A percentile compares a stretch with the other conserved stretches of the same genome.
Conservation (phyloP, 2,888 invertebrate species). For the Thecophora atra region DNA sequence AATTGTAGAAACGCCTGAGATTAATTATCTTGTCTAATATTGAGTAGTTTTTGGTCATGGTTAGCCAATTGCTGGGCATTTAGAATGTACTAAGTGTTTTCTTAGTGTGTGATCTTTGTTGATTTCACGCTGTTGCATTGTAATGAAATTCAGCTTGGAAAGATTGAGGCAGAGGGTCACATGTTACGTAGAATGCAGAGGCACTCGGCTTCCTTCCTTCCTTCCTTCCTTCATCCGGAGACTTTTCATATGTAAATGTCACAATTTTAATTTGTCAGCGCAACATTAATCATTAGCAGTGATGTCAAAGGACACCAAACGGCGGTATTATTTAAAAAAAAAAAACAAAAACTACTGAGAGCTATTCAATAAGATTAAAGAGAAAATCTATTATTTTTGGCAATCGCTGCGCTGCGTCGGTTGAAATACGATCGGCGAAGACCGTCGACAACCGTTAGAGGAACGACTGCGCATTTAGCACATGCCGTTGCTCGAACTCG, state of each 20-base stretch:
- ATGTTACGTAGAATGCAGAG: not conserved
- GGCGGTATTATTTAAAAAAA: not conserved
- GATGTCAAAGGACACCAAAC: slow-evolving; percentile 8
- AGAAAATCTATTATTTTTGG: slow-evolving; percentile 19
- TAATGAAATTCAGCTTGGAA: not conserved
- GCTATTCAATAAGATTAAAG: slow-evolving; percentile 40
- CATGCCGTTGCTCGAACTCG: slow-evolving; percentile 42
- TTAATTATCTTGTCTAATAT: slow-evolving; percentile 28
- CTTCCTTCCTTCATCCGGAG: not conserved
- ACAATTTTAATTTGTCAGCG: slow-evolving; percentile 28
- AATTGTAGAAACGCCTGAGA: not conserved
- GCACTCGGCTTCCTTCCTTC: not conserved
- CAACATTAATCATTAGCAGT: slow-evolving; percentile 37
- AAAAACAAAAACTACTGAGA: slow-evolving; percentile 17
- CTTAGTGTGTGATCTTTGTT: too few relatives aligned
- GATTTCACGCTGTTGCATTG: slow-evolving; percentile 30
- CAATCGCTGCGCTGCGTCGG: slow-evolving; percentile 16
- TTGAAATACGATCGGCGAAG: slow-evolving; percentile 20
- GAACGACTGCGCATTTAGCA: slow-evolving; percentile 53
- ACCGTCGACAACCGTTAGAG: slow-evolving; percentile 47
- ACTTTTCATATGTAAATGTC: slow-evolving; percentile 5
- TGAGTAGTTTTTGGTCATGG: not conserved
- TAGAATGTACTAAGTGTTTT: not conserved
- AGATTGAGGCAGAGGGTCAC: not conserved
- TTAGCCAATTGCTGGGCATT: not conserved